Percentiles rank a stretch among this genome's conserved stretches.
These are phyloP conservation scores for Microcebus lehilahytsara DNA, from an alignment of 2,113 vertebrate genomes.

Conservation along the genomic window DNA sequence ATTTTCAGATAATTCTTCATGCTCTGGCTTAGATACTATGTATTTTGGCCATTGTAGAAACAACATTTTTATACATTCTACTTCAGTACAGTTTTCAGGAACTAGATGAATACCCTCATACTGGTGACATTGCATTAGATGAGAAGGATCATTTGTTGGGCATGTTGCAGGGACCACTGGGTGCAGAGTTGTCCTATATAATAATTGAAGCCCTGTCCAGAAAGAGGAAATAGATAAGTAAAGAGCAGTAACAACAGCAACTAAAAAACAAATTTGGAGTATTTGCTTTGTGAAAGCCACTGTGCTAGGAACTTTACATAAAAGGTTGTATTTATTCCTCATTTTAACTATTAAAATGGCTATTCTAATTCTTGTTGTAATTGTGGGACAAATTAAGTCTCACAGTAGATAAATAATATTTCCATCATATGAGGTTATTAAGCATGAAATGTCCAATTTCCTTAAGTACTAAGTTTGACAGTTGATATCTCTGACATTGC, in stretches of 20 bases:
- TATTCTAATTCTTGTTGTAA: neutral
- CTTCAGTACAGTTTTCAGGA: neutral
- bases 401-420: neutral
- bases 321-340: neutral
- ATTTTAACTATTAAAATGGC: neutral
- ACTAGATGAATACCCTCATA: neutral
- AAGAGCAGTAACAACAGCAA: neutral
- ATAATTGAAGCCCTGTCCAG: neutral
- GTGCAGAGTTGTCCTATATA: neutral
- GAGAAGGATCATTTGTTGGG: neutral
- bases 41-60: constrained; percentile 31
- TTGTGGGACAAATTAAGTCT: neutral
- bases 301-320: neutral
- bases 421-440: neutral
- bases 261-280: neutral
- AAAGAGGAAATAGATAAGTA: neutral
- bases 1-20: constrained; percentile 42
- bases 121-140: neutral
- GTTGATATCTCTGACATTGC: too few species aligned
- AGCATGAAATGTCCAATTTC: too few species aligned
- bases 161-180: neutral
- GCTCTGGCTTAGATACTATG: neutral
- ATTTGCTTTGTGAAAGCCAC: neutral
- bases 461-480: too few species aligned
- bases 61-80: neutral